Evolutionary conservation across 2,888 invertebrate species (phyloP).

Genomic region (Petrolisthes manimaculis): DNA sequence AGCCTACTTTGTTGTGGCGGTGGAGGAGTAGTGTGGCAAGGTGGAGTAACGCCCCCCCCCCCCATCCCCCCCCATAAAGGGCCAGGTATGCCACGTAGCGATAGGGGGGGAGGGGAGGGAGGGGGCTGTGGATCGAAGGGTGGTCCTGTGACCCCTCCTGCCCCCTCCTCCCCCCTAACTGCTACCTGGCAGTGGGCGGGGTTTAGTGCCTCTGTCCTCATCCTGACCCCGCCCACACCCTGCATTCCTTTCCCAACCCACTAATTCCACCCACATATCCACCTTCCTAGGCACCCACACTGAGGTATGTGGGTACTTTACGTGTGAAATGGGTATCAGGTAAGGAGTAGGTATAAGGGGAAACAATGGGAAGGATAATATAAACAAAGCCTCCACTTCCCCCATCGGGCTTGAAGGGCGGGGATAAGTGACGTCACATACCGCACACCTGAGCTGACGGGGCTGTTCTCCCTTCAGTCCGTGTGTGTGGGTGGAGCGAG

Average conservation of each 20-base stretch:
- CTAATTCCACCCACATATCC: background rate
- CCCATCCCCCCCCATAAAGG: conserved; percentile 1
- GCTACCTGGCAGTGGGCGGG: conserved; percentile 42
- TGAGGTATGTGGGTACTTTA: background rate
- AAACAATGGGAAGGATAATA: background rate
- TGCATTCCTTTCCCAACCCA: conserved; percentile 5
- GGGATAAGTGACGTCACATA: conserved; percentile 43
- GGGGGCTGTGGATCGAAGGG: conserved; percentile 40
- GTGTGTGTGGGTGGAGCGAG: conserved; percentile 59
- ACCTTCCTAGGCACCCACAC: too few relatives aligned
- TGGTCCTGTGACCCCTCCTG: conserved; percentile 40
- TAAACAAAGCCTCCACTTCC: conserved; percentile 30
- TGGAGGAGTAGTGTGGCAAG: background rate
- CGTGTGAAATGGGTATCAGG: background rate
- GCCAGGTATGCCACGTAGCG: conserved; percentile 43
- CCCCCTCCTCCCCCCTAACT: conserved; percentile 25
- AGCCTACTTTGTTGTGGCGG: background rate
- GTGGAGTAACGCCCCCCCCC: background rate
- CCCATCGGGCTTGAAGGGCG: conserved; percentile 33
- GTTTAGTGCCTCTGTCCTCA: conserved; percentile 27
- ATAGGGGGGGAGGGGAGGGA: conserved; percentile 6
- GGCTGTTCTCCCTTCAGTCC: conserved; percentile 35
- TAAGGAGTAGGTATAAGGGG: background rate
- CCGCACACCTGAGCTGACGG: conserved; percentile 43
- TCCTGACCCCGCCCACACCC: conserved; percentile 17